Evolutionary conservation across 2,113 vertebrate species (phyloP).

Genomic region (Loxodonta africana): DNA sequence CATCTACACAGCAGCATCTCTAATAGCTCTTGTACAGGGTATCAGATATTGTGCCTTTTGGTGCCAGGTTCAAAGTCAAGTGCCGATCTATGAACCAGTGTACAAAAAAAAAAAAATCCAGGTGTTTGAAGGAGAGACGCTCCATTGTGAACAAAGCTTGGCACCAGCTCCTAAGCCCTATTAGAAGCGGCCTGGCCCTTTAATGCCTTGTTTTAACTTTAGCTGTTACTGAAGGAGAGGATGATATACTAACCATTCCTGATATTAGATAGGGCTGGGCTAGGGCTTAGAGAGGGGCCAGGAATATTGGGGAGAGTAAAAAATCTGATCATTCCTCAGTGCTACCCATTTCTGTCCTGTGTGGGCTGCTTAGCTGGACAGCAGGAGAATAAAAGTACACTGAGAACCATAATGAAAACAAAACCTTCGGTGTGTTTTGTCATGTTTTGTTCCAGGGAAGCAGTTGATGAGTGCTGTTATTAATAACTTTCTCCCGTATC

Average conservation of each 20-base stretch:
- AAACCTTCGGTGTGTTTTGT: slow-evolving; percentile 83
- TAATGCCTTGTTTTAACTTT: slow-evolving; percentile 85
- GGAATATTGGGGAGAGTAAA: slow-evolving; percentile 83
- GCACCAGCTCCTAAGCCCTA: slow-evolving; percentile 74
- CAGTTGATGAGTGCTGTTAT: slow-evolving; percentile 70
- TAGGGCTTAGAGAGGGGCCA: slow-evolving; percentile 80
- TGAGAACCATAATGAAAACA: slow-evolving; percentile 88
- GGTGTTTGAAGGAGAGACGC: slow-evolving; percentile 81
- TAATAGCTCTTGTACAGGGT: slow-evolving; percentile 89
- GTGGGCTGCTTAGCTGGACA: slow-evolving; percentile 90
- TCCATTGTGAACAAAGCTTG: slow-evolving; percentile 73
- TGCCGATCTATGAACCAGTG: slow-evolving; percentile 88
- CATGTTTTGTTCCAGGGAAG: slow-evolving; percentile 81
- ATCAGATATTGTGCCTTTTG: slow-evolving; percentile 91
- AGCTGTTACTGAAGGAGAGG: slow-evolving; percentile 69
- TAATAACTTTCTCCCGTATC: slow-evolving; percentile 69
- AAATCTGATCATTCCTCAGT: slow-evolving; percentile 91
- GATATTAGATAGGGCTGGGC: slow-evolving; percentile 73
- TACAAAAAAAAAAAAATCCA: slow-evolving; percentile 80
- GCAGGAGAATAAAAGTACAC: slow-evolving; percentile 92
- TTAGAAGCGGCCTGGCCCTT: slow-evolving; percentile 75
- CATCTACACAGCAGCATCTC: slow-evolving; percentile 84
- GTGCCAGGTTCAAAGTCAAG: slow-evolving; percentile 90
- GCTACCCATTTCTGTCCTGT: slow-evolving; percentile 91
- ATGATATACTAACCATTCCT: slow-evolving; percentile 86